Conservation (phyloP, 1,140 invertebrate genomes). For the Diabrotica virgifera region DNA sequence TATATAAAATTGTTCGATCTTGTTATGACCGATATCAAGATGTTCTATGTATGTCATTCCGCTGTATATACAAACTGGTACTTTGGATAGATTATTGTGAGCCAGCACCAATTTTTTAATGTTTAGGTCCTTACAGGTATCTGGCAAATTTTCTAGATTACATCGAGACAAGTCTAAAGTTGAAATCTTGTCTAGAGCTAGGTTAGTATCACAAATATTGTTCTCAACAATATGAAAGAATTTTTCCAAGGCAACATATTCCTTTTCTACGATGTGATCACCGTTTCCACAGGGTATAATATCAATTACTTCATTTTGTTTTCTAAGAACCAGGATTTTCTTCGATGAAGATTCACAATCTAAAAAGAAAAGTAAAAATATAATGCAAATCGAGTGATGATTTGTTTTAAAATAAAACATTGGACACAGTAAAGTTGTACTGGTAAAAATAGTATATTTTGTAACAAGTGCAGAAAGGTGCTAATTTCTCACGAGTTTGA, state of each 20-base stretch:
- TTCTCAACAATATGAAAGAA: neutral
- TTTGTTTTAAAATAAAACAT: too few species aligned
- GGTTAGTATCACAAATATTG: neutral
- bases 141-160: constrained; percentile 13
- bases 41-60: constrained; percentile 13
- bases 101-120: constrained; percentile 17
- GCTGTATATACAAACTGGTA: constrained; percentile 19
- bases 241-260: neutral
- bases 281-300: too few species aligned
- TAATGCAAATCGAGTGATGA: too few species aligned
- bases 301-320: too few species aligned
- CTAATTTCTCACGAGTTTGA: too few species aligned
- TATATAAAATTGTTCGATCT: constrained; percentile 17
- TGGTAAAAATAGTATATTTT: too few species aligned
- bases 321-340: too few species aligned
- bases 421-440: too few species aligned
- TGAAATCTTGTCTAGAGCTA: constrained; percentile 11
- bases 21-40: constrained; percentile 19
- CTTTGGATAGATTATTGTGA: constrained; percentile 14
- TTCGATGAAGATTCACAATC: too few species aligned
- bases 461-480: too few species aligned
- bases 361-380: too few species aligned
- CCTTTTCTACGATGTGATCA: neutral
- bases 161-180: constrained; percentile 14
- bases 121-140: constrained; percentile 7